Conservation (phyloP, 1,140 invertebrate genomes). For the Pararge aegeria region DNA sequence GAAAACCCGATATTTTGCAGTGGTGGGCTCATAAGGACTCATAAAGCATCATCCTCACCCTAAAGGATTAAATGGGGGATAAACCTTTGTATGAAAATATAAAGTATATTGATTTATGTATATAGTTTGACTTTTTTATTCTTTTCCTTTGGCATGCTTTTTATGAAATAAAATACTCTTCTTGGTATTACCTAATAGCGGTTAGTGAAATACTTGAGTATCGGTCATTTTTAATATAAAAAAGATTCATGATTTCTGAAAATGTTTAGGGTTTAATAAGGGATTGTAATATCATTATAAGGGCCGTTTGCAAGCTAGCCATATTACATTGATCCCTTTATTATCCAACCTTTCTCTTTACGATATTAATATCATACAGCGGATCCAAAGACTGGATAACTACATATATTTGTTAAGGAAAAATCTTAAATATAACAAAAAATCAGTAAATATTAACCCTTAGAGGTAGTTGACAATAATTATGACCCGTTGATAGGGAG, state of each 20-base stretch:
- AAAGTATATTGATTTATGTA: no score
- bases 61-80: no score
- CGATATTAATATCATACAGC: background rate
- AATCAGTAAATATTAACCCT: background rate
- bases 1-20: no score
- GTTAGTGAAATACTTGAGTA: no score
- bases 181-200: no score
- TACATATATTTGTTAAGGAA: background rate
- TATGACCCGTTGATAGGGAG: background rate
- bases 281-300: constrained; percentile 1
- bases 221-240: background rate
- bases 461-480: background rate
- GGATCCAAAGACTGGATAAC: background rate
- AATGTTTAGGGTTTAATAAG: background rate
- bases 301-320: background rate
- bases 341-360: background rate
- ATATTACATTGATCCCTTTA: constrained; percentile 3
- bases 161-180: no score
- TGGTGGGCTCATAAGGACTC: no score
- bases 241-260: background rate
- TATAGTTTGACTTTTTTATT: no score
- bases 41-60: no score
- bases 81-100: no score
- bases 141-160: no score
- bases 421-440: background rate